Percentiles rank a stretch among this genome's conserved stretches.
phyloP scores from a whole-genome alignment of 2,113 vertebrate species.

The Festucalex cinctus region DNA sequence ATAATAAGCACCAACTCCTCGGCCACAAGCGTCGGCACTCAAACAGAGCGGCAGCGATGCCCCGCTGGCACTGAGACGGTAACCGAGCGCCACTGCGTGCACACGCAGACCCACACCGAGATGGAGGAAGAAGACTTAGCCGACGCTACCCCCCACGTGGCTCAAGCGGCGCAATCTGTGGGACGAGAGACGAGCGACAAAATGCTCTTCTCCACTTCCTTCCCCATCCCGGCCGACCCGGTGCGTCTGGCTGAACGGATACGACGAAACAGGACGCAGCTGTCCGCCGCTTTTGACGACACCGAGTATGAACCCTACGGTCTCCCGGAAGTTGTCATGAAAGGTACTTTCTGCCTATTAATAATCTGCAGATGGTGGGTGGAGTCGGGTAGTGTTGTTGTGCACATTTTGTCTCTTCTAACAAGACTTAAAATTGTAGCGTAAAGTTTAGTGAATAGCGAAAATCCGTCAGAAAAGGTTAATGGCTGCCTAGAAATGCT shows the following conservation, averaged over 20 bases:
- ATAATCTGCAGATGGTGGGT: neutral
- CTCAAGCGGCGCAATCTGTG: conserved; percentile 3
- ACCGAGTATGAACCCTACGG: conserved; percentile 80
- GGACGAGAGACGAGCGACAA: conserved; percentile 3
- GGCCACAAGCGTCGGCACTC: conserved; percentile 49
- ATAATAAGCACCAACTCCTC: neutral
- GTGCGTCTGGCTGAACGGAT: conserved; percentile 74
- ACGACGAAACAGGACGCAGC: conserved; percentile 63
- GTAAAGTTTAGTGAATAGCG: neutral
- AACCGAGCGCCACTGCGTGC: conserved; percentile 16
- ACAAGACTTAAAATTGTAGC: too few relatives aligned
- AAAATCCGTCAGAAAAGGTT: neutral
- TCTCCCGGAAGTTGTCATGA: conserved; percentile 80
- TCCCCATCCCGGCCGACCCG: conserved; percentile 70
- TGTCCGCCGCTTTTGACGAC: conserved; percentile 78
- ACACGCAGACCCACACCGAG: conserved; percentile 58
- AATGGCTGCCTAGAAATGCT: neutral
- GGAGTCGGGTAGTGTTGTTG: too few relatives aligned
- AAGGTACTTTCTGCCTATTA: conserved; percentile 55
- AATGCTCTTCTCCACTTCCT: conserved; percentile 59
- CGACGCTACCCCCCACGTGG: conserved; percentile 35
- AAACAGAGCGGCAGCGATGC: conserved; percentile 53
- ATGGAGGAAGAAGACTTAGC: conserved; percentile 13
- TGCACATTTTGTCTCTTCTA: too few relatives aligned
- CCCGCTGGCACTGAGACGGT: neutral